Base-by-base conservation (phyloP, 2,888 invertebrate species). In the Drosophila paramelanica region DNA sequence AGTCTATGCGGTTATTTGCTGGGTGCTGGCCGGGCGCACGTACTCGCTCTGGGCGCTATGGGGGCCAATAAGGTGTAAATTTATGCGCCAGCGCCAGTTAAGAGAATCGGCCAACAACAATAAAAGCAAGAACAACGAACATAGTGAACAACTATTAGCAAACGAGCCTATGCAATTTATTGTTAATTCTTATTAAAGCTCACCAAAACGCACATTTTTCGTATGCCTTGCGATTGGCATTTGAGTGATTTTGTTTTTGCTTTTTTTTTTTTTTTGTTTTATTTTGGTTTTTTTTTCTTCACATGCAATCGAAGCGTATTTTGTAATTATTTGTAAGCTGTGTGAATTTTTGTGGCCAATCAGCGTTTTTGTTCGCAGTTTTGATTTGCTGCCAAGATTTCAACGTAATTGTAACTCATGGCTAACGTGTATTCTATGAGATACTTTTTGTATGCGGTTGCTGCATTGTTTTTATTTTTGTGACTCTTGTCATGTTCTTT, bases 61-160 rank as follows among this genome's bases (percentile, higher is more conserved):
- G 90, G 90, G 91, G 91, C 89, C 91, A 91, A 91, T 91, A 91
- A 90, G 90, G 91, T 91, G 91, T 91, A 91, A 91, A 91, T 91
- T 90, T 91, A 88, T 83, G 86, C 88, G 71, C 46, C 58, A 66
- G 51, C 67, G 58, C 49, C 73, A 64, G 68, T 61, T 65, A 20
- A 67, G 53, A 77, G 62, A 72, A 74, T 58, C 69, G 46, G 41
- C 47, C 49, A 60, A 42, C 55, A 62, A 56, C 51, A 67, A 53
- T 53, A 45, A 23, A 69, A 50, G 56, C 39, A 67, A 65, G 56
- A 77, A 73, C 53, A 69, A 67, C 47, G 66, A 51, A 50, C 57
- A 62, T 57, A 31, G 14, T 55, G 51, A 73, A 61, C 53, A 73
- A 67, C 65, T 64, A 79, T 85, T 69, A 81, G 69, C 65, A 67